Evolutionary conservation across 2,888 invertebrate genomes (phyloP).

Genomic region (Ditylenchus weischeri): DNA sequence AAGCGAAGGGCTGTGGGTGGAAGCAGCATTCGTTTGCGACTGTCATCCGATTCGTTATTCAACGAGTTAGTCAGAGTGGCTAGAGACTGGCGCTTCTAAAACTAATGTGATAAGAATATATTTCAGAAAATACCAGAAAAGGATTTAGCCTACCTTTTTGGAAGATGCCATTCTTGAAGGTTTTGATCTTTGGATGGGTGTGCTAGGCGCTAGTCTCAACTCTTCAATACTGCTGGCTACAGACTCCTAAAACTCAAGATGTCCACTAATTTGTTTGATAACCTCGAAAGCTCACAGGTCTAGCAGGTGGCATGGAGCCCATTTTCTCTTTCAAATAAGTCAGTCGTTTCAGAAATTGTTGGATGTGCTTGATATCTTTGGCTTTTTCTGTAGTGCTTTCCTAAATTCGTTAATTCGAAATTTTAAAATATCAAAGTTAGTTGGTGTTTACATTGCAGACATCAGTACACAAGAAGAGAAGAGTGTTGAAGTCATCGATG

Average conservation of each 20-base stretch:
- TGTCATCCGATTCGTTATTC: not conserved
- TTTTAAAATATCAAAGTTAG: not conserved
- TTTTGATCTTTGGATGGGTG: not conserved
- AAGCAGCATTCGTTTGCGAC: not conserved
- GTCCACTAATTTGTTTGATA: too few species aligned
- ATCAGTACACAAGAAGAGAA: conserved; percentile 11
- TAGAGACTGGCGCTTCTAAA: not conserved
- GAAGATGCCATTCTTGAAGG: not conserved
- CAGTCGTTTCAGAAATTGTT: conserved; percentile 9
- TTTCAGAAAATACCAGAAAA: not conserved
- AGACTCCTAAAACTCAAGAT: too few species aligned
- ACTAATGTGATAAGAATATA: not conserved
- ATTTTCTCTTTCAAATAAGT: not conserved
- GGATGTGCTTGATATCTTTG: conserved; percentile 5
- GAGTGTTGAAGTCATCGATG: conserved; percentile 1
- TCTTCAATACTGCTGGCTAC: too few species aligned
- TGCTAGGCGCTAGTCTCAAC: too few species aligned
- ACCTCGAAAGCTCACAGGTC: too few species aligned
- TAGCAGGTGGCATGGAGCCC: too few species aligned
- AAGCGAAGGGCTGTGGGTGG: not conserved
- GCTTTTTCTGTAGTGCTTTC: not conserved
- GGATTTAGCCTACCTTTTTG: not conserved
- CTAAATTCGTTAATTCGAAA: not conserved
- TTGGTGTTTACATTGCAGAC: not conserved
- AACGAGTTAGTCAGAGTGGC: conserved; percentile 5